These are phyloP conservation scores for Clarias batrachus DNA, from an alignment of 2,113 vertebrate species.

Conservation along the genomic window DNA sequence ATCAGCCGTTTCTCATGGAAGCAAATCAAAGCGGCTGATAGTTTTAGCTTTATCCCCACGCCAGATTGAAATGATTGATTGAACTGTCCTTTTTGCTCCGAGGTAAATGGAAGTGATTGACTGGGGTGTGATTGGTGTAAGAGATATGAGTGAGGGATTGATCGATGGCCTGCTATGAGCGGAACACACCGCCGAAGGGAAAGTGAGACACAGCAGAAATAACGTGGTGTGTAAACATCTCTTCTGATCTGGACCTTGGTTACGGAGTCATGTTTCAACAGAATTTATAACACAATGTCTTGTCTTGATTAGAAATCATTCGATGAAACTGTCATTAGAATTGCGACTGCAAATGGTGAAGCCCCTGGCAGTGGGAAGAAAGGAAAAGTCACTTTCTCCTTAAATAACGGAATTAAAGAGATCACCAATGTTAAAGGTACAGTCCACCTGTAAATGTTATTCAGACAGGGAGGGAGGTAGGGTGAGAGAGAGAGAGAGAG, in stretches of 20 bases:
- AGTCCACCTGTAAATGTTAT: background rate
- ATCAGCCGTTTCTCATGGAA: slow-evolving; percentile 1
- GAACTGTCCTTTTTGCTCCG: slow-evolving; percentile 18
- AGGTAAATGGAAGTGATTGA: slow-evolving; percentile 32
- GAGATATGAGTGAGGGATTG: slow-evolving; percentile 40
- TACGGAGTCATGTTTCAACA: background rate
- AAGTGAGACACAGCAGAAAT: background rate
- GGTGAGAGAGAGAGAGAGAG: too few relatives aligned
- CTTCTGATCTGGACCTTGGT: background rate
- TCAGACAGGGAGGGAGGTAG: background rate
- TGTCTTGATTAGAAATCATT: background rate
- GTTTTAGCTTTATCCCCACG: slow-evolving; percentile 4
- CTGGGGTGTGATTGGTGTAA: slow-evolving; percentile 25
- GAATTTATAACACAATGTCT: background rate
- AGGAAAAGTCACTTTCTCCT: background rate
- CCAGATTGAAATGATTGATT: slow-evolving; percentile 28
- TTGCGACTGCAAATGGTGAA: background rate
- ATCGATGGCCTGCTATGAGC: slow-evolving; percentile 33
- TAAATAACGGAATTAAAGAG: background rate
- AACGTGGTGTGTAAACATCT: background rate
- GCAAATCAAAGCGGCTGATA: background rate
- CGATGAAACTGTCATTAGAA: background rate
- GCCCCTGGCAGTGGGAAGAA: background rate
- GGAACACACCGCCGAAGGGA: slow-evolving; percentile 3
- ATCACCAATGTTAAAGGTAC: background rate